These are phyloP conservation scores for Cybosia mesomella DNA, from an alignment of 2,888 invertebrate species.

Conservation along the genomic window DNA sequence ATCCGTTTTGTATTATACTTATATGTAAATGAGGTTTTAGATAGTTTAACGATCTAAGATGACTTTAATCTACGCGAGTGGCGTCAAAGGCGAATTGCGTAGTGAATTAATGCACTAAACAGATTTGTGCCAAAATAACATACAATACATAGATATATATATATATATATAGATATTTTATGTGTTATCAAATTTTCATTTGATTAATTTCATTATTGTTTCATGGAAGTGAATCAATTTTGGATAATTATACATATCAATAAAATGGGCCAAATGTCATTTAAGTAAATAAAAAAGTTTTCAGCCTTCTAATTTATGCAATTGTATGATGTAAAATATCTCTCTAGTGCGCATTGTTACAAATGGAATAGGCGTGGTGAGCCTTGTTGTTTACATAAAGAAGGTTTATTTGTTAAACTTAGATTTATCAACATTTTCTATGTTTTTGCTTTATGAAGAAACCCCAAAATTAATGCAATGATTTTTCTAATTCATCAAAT, in stretches of 20 bases:
- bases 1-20: slow-evolving; percentile 30
- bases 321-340: slow-evolving; percentile 54
- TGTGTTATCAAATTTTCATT: slow-evolving; percentile 31
- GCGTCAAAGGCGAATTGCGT: slow-evolving; percentile 28
- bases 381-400: slow-evolving; percentile 49
- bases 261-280: slow-evolving; percentile 55
- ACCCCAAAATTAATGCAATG: slow-evolving; percentile 48
- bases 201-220: slow-evolving; percentile 32
- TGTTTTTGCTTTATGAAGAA: slow-evolving; percentile 37
- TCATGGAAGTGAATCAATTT: slow-evolving; percentile 31
- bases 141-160: not conserved
- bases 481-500: slow-evolving; percentile 54
- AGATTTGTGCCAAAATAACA: slow-evolving; percentile 57
- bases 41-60: slow-evolving; percentile 27
- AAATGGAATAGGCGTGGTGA: slow-evolving; percentile 57
- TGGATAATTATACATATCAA: slow-evolving; percentile 41
- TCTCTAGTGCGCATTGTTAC: slow-evolving; percentile 52
- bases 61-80: slow-evolving; percentile 32
- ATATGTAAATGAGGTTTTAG: slow-evolving; percentile 27
- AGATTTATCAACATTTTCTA: slow-evolving; percentile 54
- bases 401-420: slow-evolving; percentile 44
- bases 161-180: slow-evolving; percentile 9
- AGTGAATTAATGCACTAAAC: slow-evolving; percentile 35
- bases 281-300: slow-evolving; percentile 57
- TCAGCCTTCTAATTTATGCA: slow-evolving; percentile 62